phyloP scores from a whole-genome alignment of 2,113 vertebrate genomes.

The Corythornis vintsioides region DNA sequence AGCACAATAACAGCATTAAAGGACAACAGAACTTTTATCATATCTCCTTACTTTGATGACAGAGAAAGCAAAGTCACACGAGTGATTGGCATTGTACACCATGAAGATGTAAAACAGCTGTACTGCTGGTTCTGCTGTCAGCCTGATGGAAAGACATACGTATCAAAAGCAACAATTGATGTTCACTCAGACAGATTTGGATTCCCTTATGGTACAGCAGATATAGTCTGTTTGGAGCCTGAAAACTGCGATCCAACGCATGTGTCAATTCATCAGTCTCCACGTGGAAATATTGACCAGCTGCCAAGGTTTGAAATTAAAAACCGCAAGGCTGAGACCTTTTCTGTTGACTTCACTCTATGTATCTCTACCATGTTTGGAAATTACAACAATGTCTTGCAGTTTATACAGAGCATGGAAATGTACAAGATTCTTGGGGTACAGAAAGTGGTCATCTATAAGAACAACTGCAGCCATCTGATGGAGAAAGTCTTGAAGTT shows the following conservation, averaged over 20 bases:
- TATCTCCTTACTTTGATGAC: slow-evolving; percentile 77
- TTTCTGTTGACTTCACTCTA: slow-evolving; percentile 75
- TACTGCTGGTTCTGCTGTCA: slow-evolving; percentile 77
- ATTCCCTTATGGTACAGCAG: slow-evolving; percentile 70
- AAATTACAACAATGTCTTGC: slow-evolving; percentile 79
- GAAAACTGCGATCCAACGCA: slow-evolving; percentile 24
- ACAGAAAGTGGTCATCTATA: slow-evolving; percentile 80
- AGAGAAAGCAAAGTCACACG: slow-evolving; percentile 61
- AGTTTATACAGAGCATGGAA: slow-evolving; percentile 80
- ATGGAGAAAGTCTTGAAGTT: slow-evolving; percentile 73
- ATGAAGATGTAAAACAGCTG: slow-evolving; percentile 67
- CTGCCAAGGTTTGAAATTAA: slow-evolving; percentile 67
- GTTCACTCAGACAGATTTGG: slow-evolving; percentile 75
- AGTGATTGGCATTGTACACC: slow-evolving; percentile 76
- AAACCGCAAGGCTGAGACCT: slow-evolving; percentile 7
- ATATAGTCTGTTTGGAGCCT: slow-evolving; percentile 52
- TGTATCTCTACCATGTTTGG: slow-evolving; percentile 82
- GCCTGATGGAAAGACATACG: neutral
- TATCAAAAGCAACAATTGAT: slow-evolving; percentile 46
- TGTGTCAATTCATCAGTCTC: slow-evolving; percentile 17
- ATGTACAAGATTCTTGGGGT: slow-evolving; percentile 82
- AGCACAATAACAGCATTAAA: slow-evolving; percentile 68
- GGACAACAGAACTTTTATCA: slow-evolving; percentile 72
- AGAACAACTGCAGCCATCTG: slow-evolving; percentile 76
- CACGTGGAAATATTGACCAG: neutral